Percentiles rank a stretch among this genome's conserved stretches.
Conservation (phyloP, 1,140 invertebrate species). For the Pissodes strobi region DNA sequence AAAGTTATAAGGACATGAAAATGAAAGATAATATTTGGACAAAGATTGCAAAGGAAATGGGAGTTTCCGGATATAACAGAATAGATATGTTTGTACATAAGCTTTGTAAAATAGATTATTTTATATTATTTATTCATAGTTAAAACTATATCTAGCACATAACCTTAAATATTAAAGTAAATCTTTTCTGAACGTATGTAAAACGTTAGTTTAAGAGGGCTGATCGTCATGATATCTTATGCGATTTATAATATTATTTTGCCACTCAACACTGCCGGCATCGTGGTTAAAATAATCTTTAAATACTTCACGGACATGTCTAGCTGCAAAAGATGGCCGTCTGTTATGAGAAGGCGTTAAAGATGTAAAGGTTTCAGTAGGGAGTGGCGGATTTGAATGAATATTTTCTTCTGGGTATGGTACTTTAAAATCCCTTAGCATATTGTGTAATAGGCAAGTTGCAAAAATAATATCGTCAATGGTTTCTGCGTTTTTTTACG, state of each 20-base stretch:
- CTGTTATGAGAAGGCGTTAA: not conserved
- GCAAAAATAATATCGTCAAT: not conserved
- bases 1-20: not conserved
- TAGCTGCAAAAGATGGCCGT: not conserved
- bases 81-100: not conserved
- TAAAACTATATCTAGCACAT: not conserved
- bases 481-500: not conserved
- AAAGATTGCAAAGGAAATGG: not conserved
- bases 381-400: not conserved
- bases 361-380: not conserved
- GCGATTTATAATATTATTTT: not conserved
- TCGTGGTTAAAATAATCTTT: not conserved
- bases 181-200: not conserved
- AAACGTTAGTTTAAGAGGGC: not conserved
- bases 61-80: not conserved
- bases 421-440: not conserved
- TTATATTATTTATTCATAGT: not conserved
- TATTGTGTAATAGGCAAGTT: not conserved
- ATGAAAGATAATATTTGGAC: not conserved
- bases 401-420: not conserved
- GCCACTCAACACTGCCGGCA: not conserved
- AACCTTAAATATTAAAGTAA: not conserved
- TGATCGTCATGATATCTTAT: not conserved
- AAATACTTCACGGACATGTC: not conserved
- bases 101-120: not conserved